Evolutionary conservation across 2,113 vertebrate genomes (phyloP), one percentile per base, ranked within the genome.

Genomic region (Genyomyrus donnyi): DNA sequence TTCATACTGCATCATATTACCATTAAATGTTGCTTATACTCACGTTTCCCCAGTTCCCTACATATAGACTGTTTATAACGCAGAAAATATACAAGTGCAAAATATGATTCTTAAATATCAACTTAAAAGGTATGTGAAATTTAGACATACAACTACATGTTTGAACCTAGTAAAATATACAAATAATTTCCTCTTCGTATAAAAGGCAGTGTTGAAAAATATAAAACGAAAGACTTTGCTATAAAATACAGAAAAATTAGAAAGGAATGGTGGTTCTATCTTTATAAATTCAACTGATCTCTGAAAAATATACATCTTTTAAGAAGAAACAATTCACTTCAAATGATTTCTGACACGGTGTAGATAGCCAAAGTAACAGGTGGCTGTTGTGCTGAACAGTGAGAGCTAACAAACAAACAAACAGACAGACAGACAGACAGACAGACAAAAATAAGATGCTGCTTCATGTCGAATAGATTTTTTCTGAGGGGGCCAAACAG

Each of bases 271-370:
- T 17, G 27, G 13, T 50, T 49, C 83, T 53, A 56, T 87, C 49
- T 35, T 45, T 46, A 89, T 92, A 84, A 90, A 83, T 45, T 90
- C 89, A 91, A 92, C 88, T 87, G 88, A 58, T 27, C 48, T 85
- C 39, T 48, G 39, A 85, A 85, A 85, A 85, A 85, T 66, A 89
- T 45, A 80, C 15, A 80, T 90, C 92, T 93, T 90, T 89, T 92
- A 91, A 90, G 91, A 24, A 93, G 9, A 92, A 90, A 85, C 83
- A 85, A 85, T 48, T 85, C 9, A 3, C 39, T 85, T 48, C 24
- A 48, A 85, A 85, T 80, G 74, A 80, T 42, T 46, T 21, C 83
- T 85, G 45, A 46, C 83, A 85, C 24, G 3, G n/a, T 85, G 42
- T 3, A 48, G 7, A 85, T 39, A 17, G 13, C 27, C 15, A 56